Conservation (phyloP, 2,888 invertebrate genomes). For the Synanthedon vespiformis region DNA sequence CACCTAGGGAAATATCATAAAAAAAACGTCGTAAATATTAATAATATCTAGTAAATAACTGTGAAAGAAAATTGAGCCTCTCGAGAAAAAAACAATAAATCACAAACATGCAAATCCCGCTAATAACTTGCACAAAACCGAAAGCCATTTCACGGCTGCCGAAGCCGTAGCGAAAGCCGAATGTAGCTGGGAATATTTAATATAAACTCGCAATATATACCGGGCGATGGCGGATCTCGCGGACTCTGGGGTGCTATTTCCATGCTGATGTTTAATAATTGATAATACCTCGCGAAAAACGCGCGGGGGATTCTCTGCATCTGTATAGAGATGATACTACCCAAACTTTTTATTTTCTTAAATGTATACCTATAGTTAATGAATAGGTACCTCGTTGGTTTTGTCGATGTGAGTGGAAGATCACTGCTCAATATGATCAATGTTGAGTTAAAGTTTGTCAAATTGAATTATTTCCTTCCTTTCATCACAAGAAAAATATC, state of each 20-base stretch:
- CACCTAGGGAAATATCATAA: too few relatives aligned
- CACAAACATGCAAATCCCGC: conserved; percentile 67
- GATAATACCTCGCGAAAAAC: conserved; percentile 70
- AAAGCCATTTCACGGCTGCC: conserved; percentile 65
- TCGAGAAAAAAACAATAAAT: conserved; percentile 54
- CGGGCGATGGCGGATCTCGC: conserved; percentile 38
- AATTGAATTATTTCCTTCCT: too few relatives aligned
- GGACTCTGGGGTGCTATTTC: conserved; percentile 67
- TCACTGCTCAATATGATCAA: too few relatives aligned
- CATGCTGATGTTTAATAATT: conserved; percentile 72
- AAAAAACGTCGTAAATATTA: background rate
- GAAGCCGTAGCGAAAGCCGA: conserved; percentile 7
- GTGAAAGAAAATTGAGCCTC: conserved; percentile 6
- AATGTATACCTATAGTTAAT: too few relatives aligned
- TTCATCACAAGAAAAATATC: too few relatives aligned
- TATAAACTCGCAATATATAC: conserved; percentile 53
- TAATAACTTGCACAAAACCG: conserved; percentile 70
- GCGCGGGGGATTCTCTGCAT: conserved; percentile 33
- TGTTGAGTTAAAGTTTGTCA: too few relatives aligned
- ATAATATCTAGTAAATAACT: background rate
- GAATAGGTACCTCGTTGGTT: too few relatives aligned
- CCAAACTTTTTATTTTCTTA: conserved; percentile 1
- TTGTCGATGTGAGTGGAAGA: too few relatives aligned
- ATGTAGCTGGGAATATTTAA: conserved; percentile 65
- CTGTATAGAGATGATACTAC: conserved; percentile 32